phyloP scores from a whole-genome alignment of 2,888 invertebrate species.

The Drosophila affinis region DNA sequence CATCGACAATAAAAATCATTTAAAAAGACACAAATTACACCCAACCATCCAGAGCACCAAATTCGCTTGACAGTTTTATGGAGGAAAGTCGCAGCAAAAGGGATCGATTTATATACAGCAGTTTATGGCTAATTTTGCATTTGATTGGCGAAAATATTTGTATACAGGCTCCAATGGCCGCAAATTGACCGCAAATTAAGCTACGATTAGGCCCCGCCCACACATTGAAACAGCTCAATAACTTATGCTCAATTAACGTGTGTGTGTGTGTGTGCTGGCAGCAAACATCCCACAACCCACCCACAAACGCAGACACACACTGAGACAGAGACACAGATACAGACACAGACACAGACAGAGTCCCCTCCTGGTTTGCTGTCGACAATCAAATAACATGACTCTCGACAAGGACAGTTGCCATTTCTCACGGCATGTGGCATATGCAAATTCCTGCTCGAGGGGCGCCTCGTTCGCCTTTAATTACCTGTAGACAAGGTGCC shows the following conservation, averaged over 20 bases:
- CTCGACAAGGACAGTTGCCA: conserved; percentile 57
- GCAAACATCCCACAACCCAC: conserved; percentile 28
- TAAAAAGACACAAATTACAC: conserved; percentile 76
- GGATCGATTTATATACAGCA: background rate
- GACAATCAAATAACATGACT: conserved; percentile 71
- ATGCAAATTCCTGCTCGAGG: conserved; percentile 62
- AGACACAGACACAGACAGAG: too few species aligned
- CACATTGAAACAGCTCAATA: conserved; percentile 26
- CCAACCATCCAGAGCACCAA: conserved; percentile 30
- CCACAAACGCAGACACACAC: background rate
- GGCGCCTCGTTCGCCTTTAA: conserved; percentile 52
- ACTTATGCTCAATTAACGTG: conserved; percentile 47
- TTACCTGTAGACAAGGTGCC: conserved; percentile 71
- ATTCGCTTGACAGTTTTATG: conserved; percentile 65
- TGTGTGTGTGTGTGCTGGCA: conserved; percentile 28
- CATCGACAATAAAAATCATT: conserved; percentile 74
- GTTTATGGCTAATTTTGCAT: background rate
- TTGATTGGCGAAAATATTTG: background rate
- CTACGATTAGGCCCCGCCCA: conserved; percentile 9
- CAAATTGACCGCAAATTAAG: background rate
- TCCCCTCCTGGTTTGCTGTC: conserved; percentile 40
- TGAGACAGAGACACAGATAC: conserved; percentile 11
- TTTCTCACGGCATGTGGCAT: conserved; percentile 68
- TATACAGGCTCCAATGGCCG: background rate
- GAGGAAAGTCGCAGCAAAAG: conserved; percentile 10